Conservation (phyloP, 2,113 vertebrate genomes). For the Nyctibius bracteatus region DNA sequence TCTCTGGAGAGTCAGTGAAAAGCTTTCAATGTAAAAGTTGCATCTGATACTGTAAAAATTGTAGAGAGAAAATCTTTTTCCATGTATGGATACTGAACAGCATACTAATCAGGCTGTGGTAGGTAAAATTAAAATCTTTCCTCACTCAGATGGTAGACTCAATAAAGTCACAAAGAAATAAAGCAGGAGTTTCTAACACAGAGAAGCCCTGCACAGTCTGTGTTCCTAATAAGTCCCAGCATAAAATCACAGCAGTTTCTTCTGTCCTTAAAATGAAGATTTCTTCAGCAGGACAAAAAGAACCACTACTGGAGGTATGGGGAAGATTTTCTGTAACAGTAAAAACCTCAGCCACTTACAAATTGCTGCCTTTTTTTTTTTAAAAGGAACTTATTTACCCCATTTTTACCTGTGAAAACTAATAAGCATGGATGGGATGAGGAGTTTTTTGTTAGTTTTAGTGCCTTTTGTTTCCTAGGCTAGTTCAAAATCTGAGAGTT, state of each 20-base stretch:
- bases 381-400: background rate
- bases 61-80: background rate
- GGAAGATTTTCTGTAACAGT: background rate
- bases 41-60: background rate
- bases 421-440: background rate
- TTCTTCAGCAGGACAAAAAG: background rate
- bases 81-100: background rate
- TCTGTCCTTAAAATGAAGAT: background rate
- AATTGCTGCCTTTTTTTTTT: background rate
- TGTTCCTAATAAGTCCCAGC: background rate
- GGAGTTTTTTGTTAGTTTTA: background rate
- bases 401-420: background rate
- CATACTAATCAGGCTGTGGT: background rate
- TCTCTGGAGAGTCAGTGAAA: background rate
- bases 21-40: background rate
- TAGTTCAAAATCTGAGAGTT: background rate
- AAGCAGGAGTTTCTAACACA: background rate
- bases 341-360: background rate
- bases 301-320: background rate
- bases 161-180: background rate
- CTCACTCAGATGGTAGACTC: background rate
- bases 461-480: background rate
- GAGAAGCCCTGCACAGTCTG: background rate
- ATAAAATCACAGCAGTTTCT: background rate
- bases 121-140: background rate